These are phyloP conservation scores for Albula glossodonta DNA, from an alignment of 2,113 vertebrate genomes.

Conservation along the genomic window DNA sequence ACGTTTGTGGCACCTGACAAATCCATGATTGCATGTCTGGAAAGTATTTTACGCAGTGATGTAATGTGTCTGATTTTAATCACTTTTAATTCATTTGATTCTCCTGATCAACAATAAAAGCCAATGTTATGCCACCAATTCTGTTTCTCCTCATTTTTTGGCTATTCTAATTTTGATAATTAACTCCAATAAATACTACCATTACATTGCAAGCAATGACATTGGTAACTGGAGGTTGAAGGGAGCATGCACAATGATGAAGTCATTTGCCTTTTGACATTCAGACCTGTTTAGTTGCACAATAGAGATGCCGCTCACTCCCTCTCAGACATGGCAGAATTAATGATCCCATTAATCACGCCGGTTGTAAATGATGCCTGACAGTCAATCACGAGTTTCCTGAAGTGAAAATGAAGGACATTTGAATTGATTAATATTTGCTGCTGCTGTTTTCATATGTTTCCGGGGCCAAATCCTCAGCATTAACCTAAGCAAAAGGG, in stretches of 20 bases:
- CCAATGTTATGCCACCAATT: too few relatives aligned
- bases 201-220: not conserved
- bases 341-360: slow-evolving; percentile 27
- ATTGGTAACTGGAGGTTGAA: not conserved
- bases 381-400: slow-evolving; percentile 13
- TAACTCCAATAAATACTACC: not conserved
- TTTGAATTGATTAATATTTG: slow-evolving; percentile 20
- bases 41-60: too few relatives aligned
- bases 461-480: not conserved
- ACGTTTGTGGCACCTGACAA: too few relatives aligned
- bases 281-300: not conserved
- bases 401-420: not conserved
- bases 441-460: not conserved
- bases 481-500: not conserved
- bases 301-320: not conserved
- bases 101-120: too few relatives aligned
- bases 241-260: not conserved
- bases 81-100: too few relatives aligned
- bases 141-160: not conserved
- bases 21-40: too few relatives aligned
- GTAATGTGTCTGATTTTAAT: too few relatives aligned
- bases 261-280: not conserved
- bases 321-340: slow-evolving; percentile 11
- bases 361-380: slow-evolving; percentile 8
- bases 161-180: not conserved